Evolutionary conservation across 2,888 invertebrate genomes (phyloP), one percentile per base, ranked within the genome.

Genomic region (Parnassius glacialis): DNA sequence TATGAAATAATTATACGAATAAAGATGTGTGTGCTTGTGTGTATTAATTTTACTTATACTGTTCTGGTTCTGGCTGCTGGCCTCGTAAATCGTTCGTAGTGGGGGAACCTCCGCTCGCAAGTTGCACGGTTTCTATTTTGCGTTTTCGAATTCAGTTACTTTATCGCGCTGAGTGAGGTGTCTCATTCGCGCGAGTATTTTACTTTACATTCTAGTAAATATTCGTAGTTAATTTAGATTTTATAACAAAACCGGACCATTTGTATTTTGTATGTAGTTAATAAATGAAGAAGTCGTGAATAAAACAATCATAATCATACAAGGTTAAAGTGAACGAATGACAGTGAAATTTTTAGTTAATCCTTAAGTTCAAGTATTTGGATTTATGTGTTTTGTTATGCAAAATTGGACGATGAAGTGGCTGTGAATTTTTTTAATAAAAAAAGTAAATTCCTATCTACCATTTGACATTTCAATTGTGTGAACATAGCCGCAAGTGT

Each of bases 121-220:
- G 81, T 83, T 85, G 83, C 84, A 84, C 87, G 84, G 89, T 90
- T 90, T 90, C 90, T 90, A 90, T 90, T 91, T 90, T 90, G 89
- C 87, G 89, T 90, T 90, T 86, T 84, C 82, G 78, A 82, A 71
- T 78, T 90, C 84, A 90, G 89, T 90, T 86, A 82, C 80, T 84
- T 82, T 84, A 81, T 71, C 82, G 89, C 90, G 87, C 71, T 78
- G 85, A 83, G 80, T 78, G 83, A 72, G 81, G 69, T 66, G 66
- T 80, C 77, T 81, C 82, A 76, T 79, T 82, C 81, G 84, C 84
- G 87, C 81, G 74, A 77, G 78, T 77, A 78, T 84, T 87, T 85
- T 75, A 81, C 81, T 79, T 80, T 84, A 64, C 83, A 81, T 81
- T 81, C 77, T 79, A 57, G 51, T 57, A 51, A 43, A 75, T 74